These are phyloP conservation scores for Bradypodion pumilum DNA, from an alignment of 2,797 vertebrate genomes.

Conservation along the genomic window DNA sequence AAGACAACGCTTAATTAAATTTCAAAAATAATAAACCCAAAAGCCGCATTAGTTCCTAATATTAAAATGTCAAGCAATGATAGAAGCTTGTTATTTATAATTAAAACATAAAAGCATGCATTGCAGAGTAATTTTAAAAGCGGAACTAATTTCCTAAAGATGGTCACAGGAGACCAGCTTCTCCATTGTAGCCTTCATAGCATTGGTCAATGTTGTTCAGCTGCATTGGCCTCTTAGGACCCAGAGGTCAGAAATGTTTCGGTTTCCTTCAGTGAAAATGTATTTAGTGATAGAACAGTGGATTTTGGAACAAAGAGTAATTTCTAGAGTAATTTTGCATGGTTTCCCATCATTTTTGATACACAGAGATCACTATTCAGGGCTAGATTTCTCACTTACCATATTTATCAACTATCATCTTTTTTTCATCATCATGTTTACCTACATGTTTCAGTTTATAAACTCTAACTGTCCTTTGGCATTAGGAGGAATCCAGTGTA, in stretches of 20 bases:
- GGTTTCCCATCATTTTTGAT: neutral
- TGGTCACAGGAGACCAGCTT: constrained; percentile 10
- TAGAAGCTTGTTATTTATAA: constrained; percentile 65
- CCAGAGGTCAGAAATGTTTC: neutral
- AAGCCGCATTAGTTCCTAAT: constrained; percentile 58
- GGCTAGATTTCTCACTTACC: neutral
- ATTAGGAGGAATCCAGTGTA: too few species aligned
- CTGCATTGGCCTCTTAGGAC: neutral
- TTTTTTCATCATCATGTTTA: neutral
- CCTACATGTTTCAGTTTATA: neutral
- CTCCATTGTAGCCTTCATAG: neutral
- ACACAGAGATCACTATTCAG: neutral
- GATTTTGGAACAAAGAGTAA: neutral
- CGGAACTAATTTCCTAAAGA: constrained; percentile 17
- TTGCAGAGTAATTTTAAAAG: constrained; percentile 30
- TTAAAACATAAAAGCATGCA: constrained; percentile 64
- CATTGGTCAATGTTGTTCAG: neutral
- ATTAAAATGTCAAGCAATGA: constrained; percentile 58
- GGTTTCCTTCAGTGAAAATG: neutral
- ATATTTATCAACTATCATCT: neutral
- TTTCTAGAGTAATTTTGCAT: neutral
- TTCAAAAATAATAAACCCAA: constrained; percentile 59
- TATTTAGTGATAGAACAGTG: neutral
- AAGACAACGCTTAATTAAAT: constrained; percentile 59
- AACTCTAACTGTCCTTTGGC: too few species aligned